Base-by-base conservation (phyloP, 2,113 vertebrate genomes). In the Vanacampus margaritifer region DNA sequence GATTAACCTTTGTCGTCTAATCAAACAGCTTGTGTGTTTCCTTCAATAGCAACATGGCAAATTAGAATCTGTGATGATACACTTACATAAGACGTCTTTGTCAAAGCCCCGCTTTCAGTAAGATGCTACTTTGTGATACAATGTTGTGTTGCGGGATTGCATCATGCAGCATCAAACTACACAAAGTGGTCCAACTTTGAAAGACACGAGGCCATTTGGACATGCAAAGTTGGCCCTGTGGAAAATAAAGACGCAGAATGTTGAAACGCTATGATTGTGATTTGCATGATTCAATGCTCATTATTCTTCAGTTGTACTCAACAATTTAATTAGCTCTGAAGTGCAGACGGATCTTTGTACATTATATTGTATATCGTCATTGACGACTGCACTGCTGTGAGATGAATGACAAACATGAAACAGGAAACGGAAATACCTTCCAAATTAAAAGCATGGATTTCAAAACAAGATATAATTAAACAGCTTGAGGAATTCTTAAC, bases 81-180 rank as follows among this genome's bases (percentile, higher is more conserved):
- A 48, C 61, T 82, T 86, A 78, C 61, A 73, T 82, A 82, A 86
- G 77, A 51, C 43, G 46, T 71, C 63, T 73, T 54, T 72, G 59
- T 71, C 60, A 74, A 77, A 72, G 77, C 81, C 63, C 68, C 68
- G 69, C 50, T 82, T 68, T 78, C 63, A 68, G 67, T 73, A 69
- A 79, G 75, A 65, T 80, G 76, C 68, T 68, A 66, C 66, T 76
- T 78, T 77, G 72, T 89, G 82, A 86, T 54, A 85, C 84, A 84
- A 61, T 58, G 69, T 45, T 62, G 60, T 28, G 77, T 72, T 74
- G 75, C 68, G 60, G 64, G 32, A 70, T 41, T 35, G 62, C 65
- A 61, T 73, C 60, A 73, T 17, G 37, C 32, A 59, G 67, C 24
- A 24, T 72, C 51, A 54, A 73, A 32, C 62, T 45, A 24, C 46